Conservation (phyloP, 1,140 invertebrate genomes). For the Asbolus verrucosus region DNA sequence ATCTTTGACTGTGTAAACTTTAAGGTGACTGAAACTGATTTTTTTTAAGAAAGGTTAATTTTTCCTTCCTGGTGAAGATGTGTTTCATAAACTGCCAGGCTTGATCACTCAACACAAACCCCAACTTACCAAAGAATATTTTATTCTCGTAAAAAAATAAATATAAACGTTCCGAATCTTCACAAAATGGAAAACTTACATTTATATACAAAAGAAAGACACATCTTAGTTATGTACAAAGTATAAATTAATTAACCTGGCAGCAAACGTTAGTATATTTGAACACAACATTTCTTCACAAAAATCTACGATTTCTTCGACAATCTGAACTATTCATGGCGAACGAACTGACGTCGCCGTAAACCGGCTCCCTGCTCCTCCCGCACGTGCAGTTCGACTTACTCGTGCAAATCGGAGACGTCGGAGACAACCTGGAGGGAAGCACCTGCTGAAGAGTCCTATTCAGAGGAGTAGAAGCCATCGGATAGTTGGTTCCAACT, state of each 20-base stretch:
- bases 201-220: constrained; percentile 14
- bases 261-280: constrained; percentile 5
- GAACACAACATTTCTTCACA: constrained; percentile 46
- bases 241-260: constrained; percentile 2
- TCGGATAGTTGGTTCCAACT: constrained; percentile 5
- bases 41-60: too few species aligned
- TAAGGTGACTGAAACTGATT: too few species aligned
- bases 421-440: constrained; percentile 41
- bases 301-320: constrained; percentile 55
- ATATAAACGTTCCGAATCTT: not conserved
- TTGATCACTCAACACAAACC: too few species aligned
- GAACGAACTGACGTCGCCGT: constrained; percentile 59
- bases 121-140: constrained; percentile 11
- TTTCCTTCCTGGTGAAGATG: too few species aligned
- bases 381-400: constrained; percentile 52
- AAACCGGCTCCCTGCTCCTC: constrained; percentile 55
- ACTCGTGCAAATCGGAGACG: constrained; percentile 15
- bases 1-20: too few species aligned
- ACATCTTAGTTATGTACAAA: constrained; percentile 17
- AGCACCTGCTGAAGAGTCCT: constrained; percentile 6
- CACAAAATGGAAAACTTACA: not conserved
- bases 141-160: constrained; percentile 33
- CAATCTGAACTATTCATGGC: constrained; percentile 56
- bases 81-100: too few species aligned
- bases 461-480: constrained; percentile 25